Conservation (phyloP, 2,113 vertebrate species). For the Furnarius figulus region DNA sequence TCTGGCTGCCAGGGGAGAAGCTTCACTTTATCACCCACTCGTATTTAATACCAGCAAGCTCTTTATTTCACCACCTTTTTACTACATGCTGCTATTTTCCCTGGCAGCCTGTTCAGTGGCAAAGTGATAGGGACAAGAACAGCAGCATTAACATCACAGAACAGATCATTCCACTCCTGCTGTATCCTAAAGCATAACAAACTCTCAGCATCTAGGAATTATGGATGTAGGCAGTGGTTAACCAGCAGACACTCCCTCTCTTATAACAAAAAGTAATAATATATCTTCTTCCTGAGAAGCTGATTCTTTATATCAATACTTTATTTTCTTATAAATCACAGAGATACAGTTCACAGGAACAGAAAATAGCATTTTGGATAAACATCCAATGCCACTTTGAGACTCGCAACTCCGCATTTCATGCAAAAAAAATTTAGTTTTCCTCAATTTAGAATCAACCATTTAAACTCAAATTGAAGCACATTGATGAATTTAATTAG, state of each 20-base stretch:
- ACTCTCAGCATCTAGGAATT: not conserved
- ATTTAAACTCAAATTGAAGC: constrained; percentile 34
- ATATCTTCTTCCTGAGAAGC: not conserved
- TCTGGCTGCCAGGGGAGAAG: not conserved
- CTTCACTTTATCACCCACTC: not conserved
- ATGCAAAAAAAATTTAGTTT: constrained; percentile 52
- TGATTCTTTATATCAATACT: not conserved
- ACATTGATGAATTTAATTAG: constrained; percentile 64
- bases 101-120: not conserved
- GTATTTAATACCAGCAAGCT: not conserved
- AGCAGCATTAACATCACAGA: not conserved
- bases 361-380: constrained; percentile 8
- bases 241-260: not conserved
- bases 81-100: not conserved
- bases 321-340: not conserved
- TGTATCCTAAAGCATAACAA: not conserved
- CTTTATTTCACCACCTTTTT: not conserved
- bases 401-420: not conserved
- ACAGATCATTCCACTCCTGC: not conserved
- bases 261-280: not conserved
- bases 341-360: not conserved
- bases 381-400: constrained; percentile 41
- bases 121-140: not conserved
- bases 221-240: not conserved
- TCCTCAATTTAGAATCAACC: constrained; percentile 34